phyloP scores from a whole-genome alignment of 2,888 invertebrate genomes.

The Dendrolimus pini region DNA sequence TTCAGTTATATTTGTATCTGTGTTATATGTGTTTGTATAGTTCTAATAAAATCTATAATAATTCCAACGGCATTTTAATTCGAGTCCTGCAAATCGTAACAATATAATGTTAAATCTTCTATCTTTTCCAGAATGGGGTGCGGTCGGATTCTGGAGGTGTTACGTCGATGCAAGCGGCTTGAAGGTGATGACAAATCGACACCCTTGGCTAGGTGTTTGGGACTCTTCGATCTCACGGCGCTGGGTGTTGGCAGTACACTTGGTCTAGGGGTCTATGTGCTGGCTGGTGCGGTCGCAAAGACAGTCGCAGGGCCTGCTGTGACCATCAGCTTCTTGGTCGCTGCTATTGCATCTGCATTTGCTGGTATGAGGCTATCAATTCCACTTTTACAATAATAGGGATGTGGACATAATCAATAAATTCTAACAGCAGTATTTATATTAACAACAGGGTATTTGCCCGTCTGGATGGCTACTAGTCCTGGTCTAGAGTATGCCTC shows the following conservation, averaged over 20 bases:
- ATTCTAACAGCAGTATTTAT: too few species aligned
- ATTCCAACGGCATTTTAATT: too few species aligned
- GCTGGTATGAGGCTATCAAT: conserved; percentile 77
- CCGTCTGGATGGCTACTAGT: too few species aligned
- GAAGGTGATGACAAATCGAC: conserved; percentile 53
- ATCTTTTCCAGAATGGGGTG: conserved; percentile 50
- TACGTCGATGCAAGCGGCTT: conserved; percentile 68
- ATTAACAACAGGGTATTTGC: too few species aligned
- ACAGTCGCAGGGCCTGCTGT: conserved; percentile 94
- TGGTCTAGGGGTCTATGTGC: conserved; percentile 95
- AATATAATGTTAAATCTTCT: too few species aligned
- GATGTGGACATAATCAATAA: too few species aligned
- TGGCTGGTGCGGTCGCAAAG: conserved; percentile 93
- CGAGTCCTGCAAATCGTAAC: too few species aligned
- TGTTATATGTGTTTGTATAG: too few species aligned
- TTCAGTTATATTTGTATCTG: too few species aligned
- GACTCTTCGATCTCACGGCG: conserved; percentile 89
- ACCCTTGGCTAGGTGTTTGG: conserved; percentile 81
- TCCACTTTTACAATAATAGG: too few species aligned
- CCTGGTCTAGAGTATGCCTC: too few species aligned
- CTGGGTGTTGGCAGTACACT: conserved; percentile 92
- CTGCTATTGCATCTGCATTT: conserved; percentile 94
- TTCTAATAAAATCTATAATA: too few species aligned
- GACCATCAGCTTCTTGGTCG: conserved; percentile 92
- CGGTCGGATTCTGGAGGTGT: conserved; percentile 35